Evolutionary conservation across 2,113 vertebrate genomes (phyloP).

Genomic region (Pituophis catenifer): DNA sequence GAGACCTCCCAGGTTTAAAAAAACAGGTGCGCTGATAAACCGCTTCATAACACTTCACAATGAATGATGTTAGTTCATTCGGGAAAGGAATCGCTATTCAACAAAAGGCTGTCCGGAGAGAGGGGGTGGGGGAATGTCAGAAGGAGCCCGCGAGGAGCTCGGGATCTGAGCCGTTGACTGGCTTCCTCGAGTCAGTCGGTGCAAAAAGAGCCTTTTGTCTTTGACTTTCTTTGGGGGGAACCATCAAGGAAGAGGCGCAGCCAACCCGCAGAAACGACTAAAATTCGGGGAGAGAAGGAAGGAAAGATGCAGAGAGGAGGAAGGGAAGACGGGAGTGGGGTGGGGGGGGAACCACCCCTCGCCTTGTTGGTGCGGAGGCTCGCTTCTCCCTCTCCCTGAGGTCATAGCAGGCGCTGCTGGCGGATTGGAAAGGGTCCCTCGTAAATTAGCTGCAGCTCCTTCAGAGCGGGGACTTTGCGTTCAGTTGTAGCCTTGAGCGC

Average conservation of each 20-base stretch:
- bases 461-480: neutral
- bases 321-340: too few species aligned
- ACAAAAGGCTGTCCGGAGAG: neutral
- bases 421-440: neutral
- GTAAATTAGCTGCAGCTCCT: neutral
- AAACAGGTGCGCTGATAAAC: neutral
- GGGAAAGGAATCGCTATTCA: neutral
- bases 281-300: neutral
- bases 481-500: neutral
- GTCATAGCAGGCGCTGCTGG: neutral
- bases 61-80: neutral
- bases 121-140: neutral
- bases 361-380: neutral
- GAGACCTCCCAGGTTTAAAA: neutral
- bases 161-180: neutral
- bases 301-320: too few species aligned
- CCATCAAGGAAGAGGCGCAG: neutral
- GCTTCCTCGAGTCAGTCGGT: neutral
- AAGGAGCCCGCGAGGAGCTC: neutral
- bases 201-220: slow-evolving; percentile 14
- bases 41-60: neutral
- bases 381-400: neutral
- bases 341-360: too few species aligned
- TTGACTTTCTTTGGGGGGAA: neutral
- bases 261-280: neutral